Conservation (phyloP, 2,797 vertebrate genomes). For the Chanos chanos region DNA sequence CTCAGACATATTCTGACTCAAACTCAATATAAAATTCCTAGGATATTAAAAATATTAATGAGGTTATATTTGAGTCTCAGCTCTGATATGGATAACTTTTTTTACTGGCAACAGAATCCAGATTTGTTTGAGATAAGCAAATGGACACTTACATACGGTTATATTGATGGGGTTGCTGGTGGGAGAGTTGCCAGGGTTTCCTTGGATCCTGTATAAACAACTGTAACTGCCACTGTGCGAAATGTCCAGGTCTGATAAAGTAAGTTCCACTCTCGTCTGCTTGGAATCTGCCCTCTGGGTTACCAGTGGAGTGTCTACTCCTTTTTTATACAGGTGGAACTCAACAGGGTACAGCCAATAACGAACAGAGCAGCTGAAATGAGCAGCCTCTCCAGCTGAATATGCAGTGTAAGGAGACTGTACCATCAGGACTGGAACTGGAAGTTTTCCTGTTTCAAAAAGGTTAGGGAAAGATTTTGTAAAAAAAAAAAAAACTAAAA, state of each 20-base stretch:
- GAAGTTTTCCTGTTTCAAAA: conserved; percentile 55
- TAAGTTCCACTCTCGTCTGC: conserved; percentile 64
- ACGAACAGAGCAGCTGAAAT: conserved; percentile 65
- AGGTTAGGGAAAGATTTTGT: too few relatives aligned
- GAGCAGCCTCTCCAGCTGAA: conserved; percentile 63
- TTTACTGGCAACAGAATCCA: too few relatives aligned
- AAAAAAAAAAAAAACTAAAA: not conserved
- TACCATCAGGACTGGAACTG: conserved; percentile 65
- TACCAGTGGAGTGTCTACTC: conserved; percentile 64
- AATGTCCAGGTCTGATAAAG: conserved; percentile 63
- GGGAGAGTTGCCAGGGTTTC: conserved; percentile 48
- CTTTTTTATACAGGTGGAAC: conserved; percentile 69
- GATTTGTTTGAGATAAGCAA: too few relatives aligned
- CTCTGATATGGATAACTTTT: too few relatives aligned
- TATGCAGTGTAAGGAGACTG: conserved; percentile 66
- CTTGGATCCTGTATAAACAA: conserved; percentile 66
- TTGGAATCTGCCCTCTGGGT: conserved; percentile 65
- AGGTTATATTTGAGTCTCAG: too few relatives aligned
- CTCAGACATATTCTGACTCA: not conserved
- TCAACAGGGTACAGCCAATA: conserved; percentile 63
- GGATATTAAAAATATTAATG: too few relatives aligned
- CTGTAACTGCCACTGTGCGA: conserved; percentile 73
- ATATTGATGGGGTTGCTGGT: conserved; percentile 69
- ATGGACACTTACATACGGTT: conserved; percentile 67
- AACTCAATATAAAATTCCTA: not conserved